Conservation (phyloP, 1,140 invertebrate genomes). For the Tachypleus tridentatus region DNA sequence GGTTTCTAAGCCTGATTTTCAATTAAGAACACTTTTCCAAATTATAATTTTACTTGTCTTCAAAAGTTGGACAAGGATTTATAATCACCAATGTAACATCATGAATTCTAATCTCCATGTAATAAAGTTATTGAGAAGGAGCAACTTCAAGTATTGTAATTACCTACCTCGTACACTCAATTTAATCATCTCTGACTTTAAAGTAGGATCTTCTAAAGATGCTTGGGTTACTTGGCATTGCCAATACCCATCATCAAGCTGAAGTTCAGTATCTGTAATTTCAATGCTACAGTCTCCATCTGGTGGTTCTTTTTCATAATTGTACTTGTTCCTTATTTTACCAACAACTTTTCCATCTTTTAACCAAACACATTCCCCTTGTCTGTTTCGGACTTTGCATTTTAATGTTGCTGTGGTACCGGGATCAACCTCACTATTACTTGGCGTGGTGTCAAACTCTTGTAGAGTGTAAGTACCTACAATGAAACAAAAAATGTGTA, state of each 20-base stretch:
- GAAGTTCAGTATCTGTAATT: slow-evolving; percentile 63
- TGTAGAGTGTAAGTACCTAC: slow-evolving; percentile 8
- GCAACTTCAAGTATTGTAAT: too few species aligned
- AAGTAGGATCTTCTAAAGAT: slow-evolving; percentile 61
- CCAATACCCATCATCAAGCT: slow-evolving; percentile 81
- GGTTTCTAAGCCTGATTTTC: too few species aligned
- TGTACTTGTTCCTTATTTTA: slow-evolving; percentile 65
- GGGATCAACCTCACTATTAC: slow-evolving; percentile 29
- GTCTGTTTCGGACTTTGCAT: slow-evolving; percentile 71
- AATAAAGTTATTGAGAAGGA: too few species aligned
- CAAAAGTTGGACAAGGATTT: too few species aligned
- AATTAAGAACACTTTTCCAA: too few species aligned
- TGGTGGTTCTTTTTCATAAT: slow-evolving; percentile 54
- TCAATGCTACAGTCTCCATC: slow-evolving; percentile 65
- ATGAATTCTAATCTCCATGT: too few species aligned
- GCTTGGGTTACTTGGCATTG: slow-evolving; percentile 84
- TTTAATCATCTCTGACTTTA: slow-evolving; percentile 64
- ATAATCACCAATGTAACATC: too few species aligned
- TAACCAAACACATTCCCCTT: slow-evolving; percentile 78
- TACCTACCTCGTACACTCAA: slow-evolving; percentile 48
- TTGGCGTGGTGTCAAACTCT: slow-evolving; percentile 18
- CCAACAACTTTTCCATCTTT: slow-evolving; percentile 75
- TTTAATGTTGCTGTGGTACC: slow-evolving; percentile 63
- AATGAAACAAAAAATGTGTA: slow-evolving; percentile 1
- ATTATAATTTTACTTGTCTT: too few species aligned